Evolutionary conservation across 2,113 vertebrate species (phyloP), one percentile per base, ranked within the genome.

Genomic region (Cnemophilus loriae): DNA sequence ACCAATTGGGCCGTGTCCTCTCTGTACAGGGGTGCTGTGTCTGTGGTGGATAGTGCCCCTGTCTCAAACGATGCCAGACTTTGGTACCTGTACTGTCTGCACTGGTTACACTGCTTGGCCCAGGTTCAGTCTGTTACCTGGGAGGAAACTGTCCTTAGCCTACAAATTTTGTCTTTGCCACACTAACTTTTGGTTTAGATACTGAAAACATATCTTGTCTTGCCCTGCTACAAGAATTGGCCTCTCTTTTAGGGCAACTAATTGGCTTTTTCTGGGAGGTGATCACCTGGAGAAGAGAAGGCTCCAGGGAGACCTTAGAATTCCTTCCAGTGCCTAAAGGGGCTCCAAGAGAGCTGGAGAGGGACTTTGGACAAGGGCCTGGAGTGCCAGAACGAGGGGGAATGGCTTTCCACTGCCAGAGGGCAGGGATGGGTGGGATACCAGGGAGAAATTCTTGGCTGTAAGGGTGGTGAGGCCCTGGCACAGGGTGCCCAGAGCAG

Each of bases 1-100:
- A 24, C 32, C 1, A 2, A 3, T 1, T 6, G 37, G 3, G 2
- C 41, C 1, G 1, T 42, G 53, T 26, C 37, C 49, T 7, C 50
- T 56, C 61, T 59, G 24, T 23, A 9, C 0, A 17, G 30, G 53
- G 21, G 61, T 30, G 60, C 61, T 68, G 20, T 39, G 39, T 46
- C 60, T 56, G 35, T 52, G 49, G 42, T 84, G 55, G 33, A 14
- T 7, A 63, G 33, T 46, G 50, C 33, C 23, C 16, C 39, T 18
- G 2, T 39, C 49, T 63, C 82, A 61, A 44, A 35, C 10, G 4
- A 26, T 23, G 35, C 24, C 60, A 61, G 53, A 13, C 21, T 68
- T 56, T 28, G 63, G 44, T 52, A 64, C 30, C 63, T 56, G 28
- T 46, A 22, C 65, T 49, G 27, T 28, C 37, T 83, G 13, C 32